Percentiles rank a stretch among this genome's conserved stretches.
Evolutionary conservation across 2,888 invertebrate genomes (phyloP).

Genomic region (Agrotis puta): DNA sequence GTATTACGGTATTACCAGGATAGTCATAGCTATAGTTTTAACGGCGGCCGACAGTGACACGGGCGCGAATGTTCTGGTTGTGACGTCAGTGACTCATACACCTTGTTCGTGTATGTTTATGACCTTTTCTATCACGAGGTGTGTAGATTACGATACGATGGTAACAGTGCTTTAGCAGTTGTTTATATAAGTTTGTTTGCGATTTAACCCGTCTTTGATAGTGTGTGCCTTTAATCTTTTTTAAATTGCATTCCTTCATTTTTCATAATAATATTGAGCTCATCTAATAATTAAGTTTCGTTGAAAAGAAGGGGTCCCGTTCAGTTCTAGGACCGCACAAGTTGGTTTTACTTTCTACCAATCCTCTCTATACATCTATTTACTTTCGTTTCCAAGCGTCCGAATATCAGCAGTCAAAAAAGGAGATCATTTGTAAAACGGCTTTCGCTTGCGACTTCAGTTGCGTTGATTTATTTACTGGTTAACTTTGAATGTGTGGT

Average conservation of each 20-base stretch:
- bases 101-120: conserved; percentile 25
- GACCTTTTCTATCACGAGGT: conserved; percentile 28
- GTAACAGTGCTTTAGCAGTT: conserved; percentile 1
- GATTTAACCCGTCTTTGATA: neutral
- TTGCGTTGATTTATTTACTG: conserved; percentile 61
- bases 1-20: conserved; percentile 78
- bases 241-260: neutral
- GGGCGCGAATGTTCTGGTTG: conserved; percentile 54
- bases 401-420: conserved; percentile 60
- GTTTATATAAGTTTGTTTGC: neutral
- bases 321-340: conserved; percentile 23
- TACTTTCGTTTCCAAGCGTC: conserved; percentile 52
- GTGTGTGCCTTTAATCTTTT: neutral
- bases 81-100: conserved; percentile 52
- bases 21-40: conserved; percentile 66
- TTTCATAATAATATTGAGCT: neutral
- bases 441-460: conserved; percentile 59
- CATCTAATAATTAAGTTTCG: neutral
- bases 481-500: conserved; percentile 54
- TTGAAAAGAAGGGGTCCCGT: neutral
- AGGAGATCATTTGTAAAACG: conserved; percentile 66
- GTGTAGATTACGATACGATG: conserved; percentile 12
- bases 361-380: conserved; percentile 46
- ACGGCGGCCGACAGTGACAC: conserved; percentile 62
- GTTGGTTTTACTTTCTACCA: conserved; percentile 48